phyloP scores from a whole-genome alignment of 2,888 invertebrate species.

The Melieria crassipennis region DNA sequence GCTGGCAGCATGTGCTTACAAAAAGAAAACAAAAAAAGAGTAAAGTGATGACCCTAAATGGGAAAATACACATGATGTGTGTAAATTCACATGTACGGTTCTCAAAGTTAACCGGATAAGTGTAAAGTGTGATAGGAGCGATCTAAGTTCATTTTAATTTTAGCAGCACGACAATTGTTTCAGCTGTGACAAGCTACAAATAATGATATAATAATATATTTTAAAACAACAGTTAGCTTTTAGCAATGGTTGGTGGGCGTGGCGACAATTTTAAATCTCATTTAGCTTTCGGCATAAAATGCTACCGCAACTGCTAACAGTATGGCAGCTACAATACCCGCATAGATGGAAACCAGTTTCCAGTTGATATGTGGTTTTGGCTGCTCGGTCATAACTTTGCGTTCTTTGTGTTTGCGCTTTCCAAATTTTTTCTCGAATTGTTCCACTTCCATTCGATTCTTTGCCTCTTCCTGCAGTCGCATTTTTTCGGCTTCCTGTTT shows the following conservation, averaged over 20 bases:
- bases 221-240: background rate
- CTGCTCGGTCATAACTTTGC: conserved; percentile 57
- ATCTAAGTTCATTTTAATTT: too few species aligned
- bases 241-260: background rate
- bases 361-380: conserved; percentile 46
- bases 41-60: conserved; percentile 32
- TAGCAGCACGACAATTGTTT: too few species aligned
- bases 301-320: conserved; percentile 52
- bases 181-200: too few species aligned
- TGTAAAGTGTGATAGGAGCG: too few species aligned
- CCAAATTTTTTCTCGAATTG: conserved; percentile 81
- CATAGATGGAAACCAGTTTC: conserved; percentile 47
- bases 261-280: background rate
- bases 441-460: conserved; percentile 77
- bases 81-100: too few species aligned
- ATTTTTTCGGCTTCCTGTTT: conserved; percentile 70
- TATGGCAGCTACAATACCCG: conserved; percentile 43
- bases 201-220: background rate
- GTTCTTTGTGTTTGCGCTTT: conserved; percentile 71
- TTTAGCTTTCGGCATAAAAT: conserved; percentile 55
- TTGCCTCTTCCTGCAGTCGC: conserved; percentile 68
- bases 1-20: conserved; percentile 75
- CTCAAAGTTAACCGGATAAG: too few species aligned
- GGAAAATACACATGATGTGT: too few species aligned
- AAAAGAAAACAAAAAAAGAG: conserved; percentile 63